Evolutionary conservation across 2,797 vertebrate species (phyloP), one percentile per base, ranked within the genome.

Genomic region (Rhabdophis nuchalis): DNA sequence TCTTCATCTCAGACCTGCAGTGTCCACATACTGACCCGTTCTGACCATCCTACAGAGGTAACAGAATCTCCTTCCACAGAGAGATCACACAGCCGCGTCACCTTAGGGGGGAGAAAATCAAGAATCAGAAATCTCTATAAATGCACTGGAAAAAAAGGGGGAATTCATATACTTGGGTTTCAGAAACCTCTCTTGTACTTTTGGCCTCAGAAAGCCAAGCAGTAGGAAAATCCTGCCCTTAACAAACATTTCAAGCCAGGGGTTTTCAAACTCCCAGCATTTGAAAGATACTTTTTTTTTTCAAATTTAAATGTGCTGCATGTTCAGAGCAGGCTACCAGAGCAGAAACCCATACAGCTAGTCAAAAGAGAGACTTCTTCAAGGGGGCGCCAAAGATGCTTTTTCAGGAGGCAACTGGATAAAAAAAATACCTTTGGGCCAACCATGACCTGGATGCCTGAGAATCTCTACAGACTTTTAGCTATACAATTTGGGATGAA

Each of bases 21-120:
- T 54, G 20, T 1, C 0, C 2, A 29, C 1, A 89, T 86, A 98
- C 98, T 96, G 88, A 99, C 99, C 97, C 99, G 98, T 93, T 99
- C 99, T 36, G 99, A 99, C 99, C 99, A 99, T 96, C 99, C 99
- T 88, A 99, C 99, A 0, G 99, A 99, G 0, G 99, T 99, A 72
- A 99, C 99, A 0, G 99, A 99, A 96, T 99, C 99, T 7, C 99
- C 99, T 97, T 99, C 99, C 85, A 99, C 99, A 0, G 99, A 99
- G 61, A 99, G 98, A 92, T 99, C 99, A 90, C 99, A 99, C 46
- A 99, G 98, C 54, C 99, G 98, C 0, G 99, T 99, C 77, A 99
- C 99, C 99, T 99, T 88, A 93, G 68, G 89, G 87, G 93, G 0
- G 61, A 86, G 82, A 46, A 18, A 29, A 46, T 23, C 53, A 18